Base-by-base conservation (phyloP, 30 jellyfish, hydroid and myxozoan species). In the Mastigias papua region DNA sequence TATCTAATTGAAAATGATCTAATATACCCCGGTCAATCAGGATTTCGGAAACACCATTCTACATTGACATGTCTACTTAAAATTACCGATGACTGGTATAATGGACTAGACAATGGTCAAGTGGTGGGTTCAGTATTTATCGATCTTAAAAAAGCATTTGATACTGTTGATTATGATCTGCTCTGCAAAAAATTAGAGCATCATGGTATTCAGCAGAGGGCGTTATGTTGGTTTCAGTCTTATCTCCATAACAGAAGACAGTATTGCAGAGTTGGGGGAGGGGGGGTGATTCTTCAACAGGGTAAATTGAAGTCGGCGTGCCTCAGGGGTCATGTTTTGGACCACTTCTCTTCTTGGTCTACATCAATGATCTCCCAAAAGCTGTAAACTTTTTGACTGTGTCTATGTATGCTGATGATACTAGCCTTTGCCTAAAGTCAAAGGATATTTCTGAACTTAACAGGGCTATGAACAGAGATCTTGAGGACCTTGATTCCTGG, bases 71-170 rank as follows among this genome's bases (percentile, higher is more conserved):
- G 90, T 34, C 37, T 80, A 19, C 83, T 80, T 17, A 63, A 80
- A 62, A 63, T n/a, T 20, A 80, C 71, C n/a, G 62, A 63, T 63
- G 90, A 80, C 57, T 80, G 90, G 80, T 57, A 77, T 21, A 77
- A 54, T 19, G 79, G 89, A 19, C 37, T 54, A 3, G 89, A 77
- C 35, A 34, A 19, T 26, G 89, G 78, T 3, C 33, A 77, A 31
- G 29, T 50, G 2, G 79, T 54, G 62, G 89, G 78, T 8, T 37
- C 42, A 13, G 89, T 31, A 3, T 77, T 49, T 46, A 57, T 77
- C 22, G 91, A 63, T 66, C 64, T 80, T 1, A 63, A 63, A 63
- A 80, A 80, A 25, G 91, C 91, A 30, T 80, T 80, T 64, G 91
- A 63, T 34, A 64, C 91, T 1, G 91, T 80, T 61, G 91, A 80